Conservation (phyloP, 2,113 vertebrate genomes). For the Rhea pennata region DNA sequence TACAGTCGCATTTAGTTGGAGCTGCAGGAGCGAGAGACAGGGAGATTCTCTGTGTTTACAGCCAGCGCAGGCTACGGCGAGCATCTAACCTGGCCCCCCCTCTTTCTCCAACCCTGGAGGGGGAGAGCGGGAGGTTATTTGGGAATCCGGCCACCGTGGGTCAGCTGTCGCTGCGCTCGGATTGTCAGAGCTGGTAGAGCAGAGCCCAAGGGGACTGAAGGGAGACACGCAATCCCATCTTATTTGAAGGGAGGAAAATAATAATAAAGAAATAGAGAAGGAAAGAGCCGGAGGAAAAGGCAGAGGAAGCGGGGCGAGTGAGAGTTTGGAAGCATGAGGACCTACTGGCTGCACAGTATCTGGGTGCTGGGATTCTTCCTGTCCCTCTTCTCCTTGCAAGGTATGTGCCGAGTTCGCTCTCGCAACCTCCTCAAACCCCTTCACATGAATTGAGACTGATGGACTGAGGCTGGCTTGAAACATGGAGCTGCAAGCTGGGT, state of each 20-base stretch:
- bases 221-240: constrained; percentile 49
- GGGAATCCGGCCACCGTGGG: constrained; percentile 57
- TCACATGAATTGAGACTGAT: constrained; percentile 22
- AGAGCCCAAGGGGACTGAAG: constrained; percentile 65
- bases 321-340: constrained; percentile 79
- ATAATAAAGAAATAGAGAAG: constrained; percentile 37
- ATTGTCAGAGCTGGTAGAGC: constrained; percentile 68
- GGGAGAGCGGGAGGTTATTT: constrained; percentile 55
- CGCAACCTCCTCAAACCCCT: background rate
- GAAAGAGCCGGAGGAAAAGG: constrained; percentile 55
- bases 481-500: constrained; percentile 36
- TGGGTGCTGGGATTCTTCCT: constrained; percentile 86
- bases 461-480: constrained; percentile 40
- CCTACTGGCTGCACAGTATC: constrained; percentile 87
- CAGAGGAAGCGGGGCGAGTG: constrained; percentile 56
- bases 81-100: constrained; percentile 52
- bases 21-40: constrained; percentile 82
- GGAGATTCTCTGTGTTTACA: constrained; percentile 75
- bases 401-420: constrained; percentile 67
- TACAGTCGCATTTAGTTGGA: constrained; percentile 88
- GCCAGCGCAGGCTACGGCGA: constrained; percentile 56
- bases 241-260: background rate
- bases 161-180: constrained; percentile 61
- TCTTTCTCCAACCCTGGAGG: constrained; percentile 49
- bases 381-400: constrained; percentile 85